Conservation (phyloP, 1,140 invertebrate species). For the Calycopis cecrops region DNA sequence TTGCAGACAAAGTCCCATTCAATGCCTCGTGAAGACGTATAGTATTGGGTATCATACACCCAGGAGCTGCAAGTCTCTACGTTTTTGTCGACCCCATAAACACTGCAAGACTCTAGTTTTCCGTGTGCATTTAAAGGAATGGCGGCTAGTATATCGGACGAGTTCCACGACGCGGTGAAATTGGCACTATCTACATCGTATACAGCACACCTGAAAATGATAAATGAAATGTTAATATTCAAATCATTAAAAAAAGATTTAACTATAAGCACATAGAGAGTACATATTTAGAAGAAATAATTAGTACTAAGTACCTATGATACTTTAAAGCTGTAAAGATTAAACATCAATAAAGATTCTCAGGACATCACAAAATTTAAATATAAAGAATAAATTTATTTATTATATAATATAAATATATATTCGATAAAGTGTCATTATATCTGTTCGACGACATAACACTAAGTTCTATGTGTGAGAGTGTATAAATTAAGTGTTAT, state of each 20-base stretch:
- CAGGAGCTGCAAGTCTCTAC: slow-evolving; percentile 76
- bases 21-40: slow-evolving; percentile 81
- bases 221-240: slow-evolving; percentile 21
- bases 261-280: slow-evolving; percentile 4
- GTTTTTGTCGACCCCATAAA: slow-evolving; percentile 68
- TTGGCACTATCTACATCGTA: slow-evolving; percentile 47
- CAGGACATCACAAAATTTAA: no score
- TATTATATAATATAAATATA: no score
- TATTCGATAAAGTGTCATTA: no score
- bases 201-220: slow-evolving; percentile 57
- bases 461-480: no score
- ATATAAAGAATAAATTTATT: no score
- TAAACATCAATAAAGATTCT: no score
- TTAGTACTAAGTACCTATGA: no score
- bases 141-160: slow-evolving; percentile 51
- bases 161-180: slow-evolving; percentile 68
- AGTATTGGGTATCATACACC: slow-evolving; percentile 83
- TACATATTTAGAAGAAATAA: neutral
- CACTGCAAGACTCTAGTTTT: slow-evolving; percentile 76
- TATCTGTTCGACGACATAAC: no score
- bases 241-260: slow-evolving; percentile 1
- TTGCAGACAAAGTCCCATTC: slow-evolving; percentile 92
- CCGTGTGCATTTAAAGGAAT: slow-evolving; percentile 74
- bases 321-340: no score
- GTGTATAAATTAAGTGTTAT: no score